Evolutionary conservation across 2,888 invertebrate species (phyloP).

Genomic region (Plagodis dolabraria): DNA sequence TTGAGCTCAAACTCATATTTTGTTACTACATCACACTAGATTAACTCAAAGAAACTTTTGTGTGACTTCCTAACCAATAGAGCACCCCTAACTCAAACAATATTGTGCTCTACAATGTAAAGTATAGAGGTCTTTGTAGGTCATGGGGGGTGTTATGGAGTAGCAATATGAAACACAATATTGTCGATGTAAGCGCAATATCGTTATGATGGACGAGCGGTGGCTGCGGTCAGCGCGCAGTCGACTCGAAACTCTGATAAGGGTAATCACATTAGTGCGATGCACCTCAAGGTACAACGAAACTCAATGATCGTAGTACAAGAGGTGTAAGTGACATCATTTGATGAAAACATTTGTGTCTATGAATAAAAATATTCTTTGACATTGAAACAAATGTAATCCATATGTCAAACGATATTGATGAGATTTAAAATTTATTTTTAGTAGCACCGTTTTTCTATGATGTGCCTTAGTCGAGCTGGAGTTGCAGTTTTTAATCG

Average conservation of each 20-base stretch:
- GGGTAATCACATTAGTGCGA: conserved; percentile 31
- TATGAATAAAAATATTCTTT: too few species aligned
- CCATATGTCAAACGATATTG: too few species aligned
- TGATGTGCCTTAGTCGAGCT: too few species aligned
- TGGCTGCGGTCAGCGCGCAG: conserved; percentile 77
- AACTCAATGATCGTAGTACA: conserved; percentile 10
- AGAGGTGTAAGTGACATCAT: not conserved
- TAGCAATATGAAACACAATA: conserved; percentile 74
- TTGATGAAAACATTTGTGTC: too few species aligned
- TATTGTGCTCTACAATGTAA: conserved; percentile 10
- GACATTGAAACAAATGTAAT: too few species aligned
- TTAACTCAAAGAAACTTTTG: not conserved
- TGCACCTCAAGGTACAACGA: conserved; percentile 44
- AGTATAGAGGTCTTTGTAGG: conserved; percentile 10
- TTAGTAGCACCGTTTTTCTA: too few species aligned
- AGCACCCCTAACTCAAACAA: not conserved
- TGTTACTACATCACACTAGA: not conserved
- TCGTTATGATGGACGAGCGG: conserved; percentile 75
- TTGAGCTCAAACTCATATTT: too few species aligned
- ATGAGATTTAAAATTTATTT: too few species aligned
- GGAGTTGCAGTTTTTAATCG: too few species aligned
- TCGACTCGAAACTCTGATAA: conserved; percentile 79
- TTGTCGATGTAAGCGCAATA: conserved; percentile 82
- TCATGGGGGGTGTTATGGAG: conserved; percentile 32
- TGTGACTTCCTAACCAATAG: conserved; percentile 4